Percentiles rank a stretch among this genome's conserved stretches.
Conservation (phyloP, 2,888 invertebrate genomes). For the Drosophila flavopinicola region DNA sequence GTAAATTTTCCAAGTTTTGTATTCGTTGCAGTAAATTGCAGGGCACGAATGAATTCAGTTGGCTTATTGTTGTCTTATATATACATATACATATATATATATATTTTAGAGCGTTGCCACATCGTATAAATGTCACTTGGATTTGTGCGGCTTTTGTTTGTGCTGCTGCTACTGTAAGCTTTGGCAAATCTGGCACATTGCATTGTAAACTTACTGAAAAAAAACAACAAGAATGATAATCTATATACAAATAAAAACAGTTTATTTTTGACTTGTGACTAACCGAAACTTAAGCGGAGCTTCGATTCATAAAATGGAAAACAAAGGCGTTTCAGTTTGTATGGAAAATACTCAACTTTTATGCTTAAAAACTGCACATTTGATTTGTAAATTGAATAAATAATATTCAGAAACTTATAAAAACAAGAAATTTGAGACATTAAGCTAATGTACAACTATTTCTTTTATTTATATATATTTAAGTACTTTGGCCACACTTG, state of each 20-base stretch:
- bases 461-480: not conserved
- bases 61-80: not conserved
- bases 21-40: conserved; percentile 6
- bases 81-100: no score
- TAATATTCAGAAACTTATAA: no score
- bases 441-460: no score
- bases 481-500: conserved; percentile 30
- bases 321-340: no score
- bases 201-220: conserved; percentile 19
- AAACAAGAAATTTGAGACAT: no score
- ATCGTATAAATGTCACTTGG: conserved; percentile 1
- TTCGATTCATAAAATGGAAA: no score
- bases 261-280: no score
- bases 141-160: not conserved
- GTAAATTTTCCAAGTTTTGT: conserved; percentile 15
- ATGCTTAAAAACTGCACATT: no score
- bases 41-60: not conserved
- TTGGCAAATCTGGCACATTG: conserved; percentile 22
- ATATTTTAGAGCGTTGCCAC: conserved; percentile 5
- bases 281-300: no score
- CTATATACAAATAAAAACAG: no score
- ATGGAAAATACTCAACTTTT: no score
- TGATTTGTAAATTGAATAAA: no score
- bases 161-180: not conserved
- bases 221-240: conserved; percentile 2